Base-by-base conservation (phyloP, 2,888 invertebrate species). In the Microctonus brassicae region DNA sequence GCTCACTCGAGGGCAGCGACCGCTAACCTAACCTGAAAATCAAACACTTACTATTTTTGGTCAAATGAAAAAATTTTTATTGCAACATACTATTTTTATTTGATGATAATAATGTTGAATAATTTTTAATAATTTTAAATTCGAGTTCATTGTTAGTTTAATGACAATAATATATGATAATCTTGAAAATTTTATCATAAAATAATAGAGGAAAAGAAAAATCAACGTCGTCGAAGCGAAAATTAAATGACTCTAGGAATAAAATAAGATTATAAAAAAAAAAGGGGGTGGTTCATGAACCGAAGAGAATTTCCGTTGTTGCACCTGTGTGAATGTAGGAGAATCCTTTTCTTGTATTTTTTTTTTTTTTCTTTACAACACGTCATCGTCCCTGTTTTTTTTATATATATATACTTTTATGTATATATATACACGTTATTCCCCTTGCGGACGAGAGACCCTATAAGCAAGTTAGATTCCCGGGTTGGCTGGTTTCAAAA, bases 231-330 rank as follows among this genome's bases (percentile, higher is more conserved):
- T 7, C n/a, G 17, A 7, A 20, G 17, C 47, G 17, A 47, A 17
- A n/a, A 47, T 47, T 17, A 17, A 42, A 20, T 9, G 9, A 47
- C 17, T 17, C 17, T 17, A 47, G 17, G 17, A 47, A 6, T 47
- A n/a, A n/a, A n/a, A n/a, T n/a, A n/a, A n/a, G n/a, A 17, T 47
- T 17, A 20, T n/a, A n/a, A n/a, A 4, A n/a, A n/a, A 4, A n/a
- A 17, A 73, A 57, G 53, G 72, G 75, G 74, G 75, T 75, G 75
- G 73, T 69, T 65, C 70, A 68, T 74, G 73, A 74, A 75, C 73
- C 75, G 74, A 74, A 68, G 62, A 73, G 75, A 75, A 70, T 55
- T 55, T 55, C 22, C 55, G 22, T 55, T 11, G n/a, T n/a, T 55
- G 55, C 55, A 55, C 55, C 55, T 55, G 55, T 26, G 55, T 72